Evolutionary conservation across 2,888 invertebrate genomes (phyloP), one percentile per base, ranked within the genome.

Genomic region (Trachelus iudaicus): DNA sequence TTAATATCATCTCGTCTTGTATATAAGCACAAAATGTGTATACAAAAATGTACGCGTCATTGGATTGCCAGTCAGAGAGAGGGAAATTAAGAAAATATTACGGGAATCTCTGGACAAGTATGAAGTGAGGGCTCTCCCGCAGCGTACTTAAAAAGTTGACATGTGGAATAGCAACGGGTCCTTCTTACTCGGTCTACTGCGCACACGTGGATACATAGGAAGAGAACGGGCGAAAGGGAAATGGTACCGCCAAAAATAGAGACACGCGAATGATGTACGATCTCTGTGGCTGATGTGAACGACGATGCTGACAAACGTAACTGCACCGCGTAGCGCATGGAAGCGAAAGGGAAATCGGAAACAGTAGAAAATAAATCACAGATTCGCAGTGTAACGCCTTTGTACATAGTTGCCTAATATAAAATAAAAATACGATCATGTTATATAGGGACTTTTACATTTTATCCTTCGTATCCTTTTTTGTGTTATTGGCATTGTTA

Each of bases 331-430:
- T 56, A 56, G 56, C 56, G 56, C 6, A 23, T 56, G 56, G 56
- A 56, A 23, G 56, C 9, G 9, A 56, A 56, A 56, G 56, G 56
- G 56, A 56, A 56, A 56, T 56, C 56, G 56, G 56, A 56, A 56
- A 56, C 56, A 6, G 71, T 23, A 71, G 71, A 71, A 71, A 34
- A 13, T 15, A 13, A 34, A 71, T 15, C 30, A 30, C 74, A 30
- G 37, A 79, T 85, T 84, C 78, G 75, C 80, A 80, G 78, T 83
- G 79, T 81, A 85, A 74, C 80, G 81, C 84, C 85, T 84, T 85
- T 88, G 87, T 88, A 88, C 83, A 88, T 88, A 88, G 81, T 85
- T 84, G 84, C 85, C 87, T 83, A 81, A 83, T 83, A 84, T 85
- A 81, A 84, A 87, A 84, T 78, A 84, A 77, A 78, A 77, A 78